Percentiles rank a stretch among this genome's conserved stretches.
Evolutionary conservation across 2,888 invertebrate genomes (phyloP).

Genomic region (Drosophila basisetae): DNA sequence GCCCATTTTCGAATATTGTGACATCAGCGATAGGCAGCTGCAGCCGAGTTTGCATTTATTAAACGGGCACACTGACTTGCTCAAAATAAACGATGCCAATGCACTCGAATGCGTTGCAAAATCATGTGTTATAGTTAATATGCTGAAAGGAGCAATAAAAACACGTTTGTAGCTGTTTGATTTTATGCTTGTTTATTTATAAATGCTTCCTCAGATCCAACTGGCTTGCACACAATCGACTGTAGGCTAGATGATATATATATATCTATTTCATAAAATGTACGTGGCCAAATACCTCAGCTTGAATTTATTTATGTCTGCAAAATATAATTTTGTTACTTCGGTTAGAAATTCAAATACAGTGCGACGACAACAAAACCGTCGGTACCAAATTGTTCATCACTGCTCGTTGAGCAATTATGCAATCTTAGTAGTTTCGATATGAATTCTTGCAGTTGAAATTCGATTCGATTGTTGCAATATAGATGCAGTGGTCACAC

Average conservation of each 20-base stretch:
- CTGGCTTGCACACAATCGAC: slow-evolving; percentile 2
- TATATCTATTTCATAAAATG: background rate
- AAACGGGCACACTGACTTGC: slow-evolving; percentile 29
- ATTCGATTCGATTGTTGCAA: slow-evolving; percentile 32
- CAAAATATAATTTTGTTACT: slow-evolving; percentile 2
- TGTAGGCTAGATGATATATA: background rate
- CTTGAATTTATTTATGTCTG: background rate
- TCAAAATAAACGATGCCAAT: slow-evolving; percentile 6
- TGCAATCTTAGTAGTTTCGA: slow-evolving; percentile 25
- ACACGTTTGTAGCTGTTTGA: slow-evolving; percentile 22
- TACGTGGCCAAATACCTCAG: slow-evolving; percentile 5
- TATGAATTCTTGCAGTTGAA: slow-evolving; percentile 15
- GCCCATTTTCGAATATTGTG: background rate
- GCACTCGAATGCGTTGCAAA: slow-evolving; percentile 14
- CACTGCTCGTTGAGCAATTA: slow-evolving; percentile 14
- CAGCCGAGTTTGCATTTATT: background rate
- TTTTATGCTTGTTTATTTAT: slow-evolving; percentile 36
- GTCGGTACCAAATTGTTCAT: background rate
- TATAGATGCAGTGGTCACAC: slow-evolving; percentile 36
- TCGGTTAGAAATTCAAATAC: background rate
- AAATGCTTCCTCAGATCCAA: background rate
- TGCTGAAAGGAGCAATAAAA: slow-evolving; percentile 35
- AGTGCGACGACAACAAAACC: slow-evolving; percentile 1
- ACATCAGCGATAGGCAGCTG: slow-evolving; percentile 7
- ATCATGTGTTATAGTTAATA: slow-evolving; percentile 6